Conservation (phyloP, 2,797 vertebrate species). For the Falco concolor region DNA sequence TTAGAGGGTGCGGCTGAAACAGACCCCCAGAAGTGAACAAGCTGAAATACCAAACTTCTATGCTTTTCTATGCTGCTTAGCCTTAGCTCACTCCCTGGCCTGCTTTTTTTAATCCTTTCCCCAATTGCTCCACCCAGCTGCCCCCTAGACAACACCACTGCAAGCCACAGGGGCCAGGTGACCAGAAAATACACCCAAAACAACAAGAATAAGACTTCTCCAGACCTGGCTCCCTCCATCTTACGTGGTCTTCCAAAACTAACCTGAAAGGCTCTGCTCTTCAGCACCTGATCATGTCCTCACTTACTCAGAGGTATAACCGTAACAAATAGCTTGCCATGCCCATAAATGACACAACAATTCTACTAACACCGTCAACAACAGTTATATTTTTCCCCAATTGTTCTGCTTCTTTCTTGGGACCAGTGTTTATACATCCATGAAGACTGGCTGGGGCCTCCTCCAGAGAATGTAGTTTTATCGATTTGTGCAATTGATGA, state of each 20-base stretch:
- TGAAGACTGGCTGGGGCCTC: neutral
- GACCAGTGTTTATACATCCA: neutral
- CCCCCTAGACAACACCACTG: neutral
- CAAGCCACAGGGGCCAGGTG: rapidly evolving
- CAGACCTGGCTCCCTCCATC: neutral
- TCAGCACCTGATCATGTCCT: neutral
- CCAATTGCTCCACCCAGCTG: neutral
- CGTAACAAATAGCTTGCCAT: neutral
- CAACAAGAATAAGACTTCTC: neutral
- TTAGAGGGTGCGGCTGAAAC: neutral
- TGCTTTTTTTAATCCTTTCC: neutral
- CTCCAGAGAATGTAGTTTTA: neutral
- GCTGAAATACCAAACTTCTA: neutral
- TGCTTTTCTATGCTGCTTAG: neutral
- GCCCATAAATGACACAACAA: neutral
- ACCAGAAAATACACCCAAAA: neutral
- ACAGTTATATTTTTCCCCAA: neutral
- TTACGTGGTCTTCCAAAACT: rapidly evolving
- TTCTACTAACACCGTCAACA: neutral
- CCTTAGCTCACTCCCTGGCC: neutral
- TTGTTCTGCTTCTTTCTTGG: neutral
- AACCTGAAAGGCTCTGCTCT: rapidly evolving
- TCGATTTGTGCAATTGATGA: neutral
- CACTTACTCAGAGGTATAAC: neutral
- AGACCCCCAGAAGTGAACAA: neutral